Conservation (phyloP, 2,888 invertebrate species). For the Drosophila kambysellisi region DNA sequence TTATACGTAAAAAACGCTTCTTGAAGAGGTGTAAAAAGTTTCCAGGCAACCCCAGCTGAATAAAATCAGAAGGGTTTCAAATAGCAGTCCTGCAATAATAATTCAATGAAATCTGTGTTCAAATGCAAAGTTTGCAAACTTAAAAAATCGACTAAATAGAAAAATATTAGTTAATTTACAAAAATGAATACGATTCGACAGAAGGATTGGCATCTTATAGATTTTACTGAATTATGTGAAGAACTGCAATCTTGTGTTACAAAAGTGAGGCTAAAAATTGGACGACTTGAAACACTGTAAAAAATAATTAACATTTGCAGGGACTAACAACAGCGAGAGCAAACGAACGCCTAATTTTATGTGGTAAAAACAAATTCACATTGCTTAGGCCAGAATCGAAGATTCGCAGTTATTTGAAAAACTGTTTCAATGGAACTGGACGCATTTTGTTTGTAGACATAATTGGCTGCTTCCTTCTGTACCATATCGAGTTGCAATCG, state of each 20-base stretch:
- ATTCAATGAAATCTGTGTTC: neutral
- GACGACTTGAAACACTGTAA: fast-evolving
- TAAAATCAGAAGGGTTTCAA: neutral
- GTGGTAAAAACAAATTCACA: constrained; percentile 51
- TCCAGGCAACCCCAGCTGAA: neutral
- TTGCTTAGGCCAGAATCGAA: neutral
- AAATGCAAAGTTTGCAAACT: neutral
- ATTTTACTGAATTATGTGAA: neutral
- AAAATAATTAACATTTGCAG: constrained; percentile 1
- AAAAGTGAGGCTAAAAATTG: neutral
- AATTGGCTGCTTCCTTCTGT: constrained; percentile 22
- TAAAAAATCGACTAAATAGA: neutral
- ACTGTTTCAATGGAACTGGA: constrained; percentile 42
- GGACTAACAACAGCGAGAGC: constrained; percentile 39
- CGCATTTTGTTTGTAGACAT: constrained; percentile 12
- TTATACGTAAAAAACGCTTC: neutral
- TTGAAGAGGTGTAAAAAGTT: neutral
- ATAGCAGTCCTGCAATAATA: neutral
- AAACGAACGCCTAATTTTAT: constrained; percentile 6
- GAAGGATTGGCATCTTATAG: neutral
- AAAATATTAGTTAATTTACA: too few relatives aligned
- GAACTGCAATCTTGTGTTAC: neutral
- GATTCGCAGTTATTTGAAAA: neutral
- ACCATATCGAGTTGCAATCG: neutral
- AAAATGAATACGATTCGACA: neutral